Conservation (phyloP, 1,140 invertebrate species). For the Ceratitis capitata region DNA sequence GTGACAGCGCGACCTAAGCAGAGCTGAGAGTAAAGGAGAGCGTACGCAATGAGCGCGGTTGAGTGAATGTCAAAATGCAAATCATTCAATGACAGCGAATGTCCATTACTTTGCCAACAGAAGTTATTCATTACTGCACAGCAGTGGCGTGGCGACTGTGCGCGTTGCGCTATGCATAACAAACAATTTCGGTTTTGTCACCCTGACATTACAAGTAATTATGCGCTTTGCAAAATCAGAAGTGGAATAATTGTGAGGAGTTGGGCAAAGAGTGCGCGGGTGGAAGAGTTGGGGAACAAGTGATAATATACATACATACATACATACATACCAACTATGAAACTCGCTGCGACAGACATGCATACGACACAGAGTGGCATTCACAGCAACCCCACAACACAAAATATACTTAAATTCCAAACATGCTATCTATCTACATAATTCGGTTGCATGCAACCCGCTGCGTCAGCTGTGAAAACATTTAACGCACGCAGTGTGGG, state of each 20-base stretch:
- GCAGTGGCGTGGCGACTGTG: no score
- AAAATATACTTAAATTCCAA: background rate
- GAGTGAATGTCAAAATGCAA: slow-evolving; percentile 6
- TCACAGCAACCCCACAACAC: background rate
- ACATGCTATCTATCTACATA: background rate
- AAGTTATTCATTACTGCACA: background rate
- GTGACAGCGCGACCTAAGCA: background rate
- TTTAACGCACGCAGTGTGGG: background rate
- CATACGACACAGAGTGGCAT: background rate
- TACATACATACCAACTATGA: background rate
- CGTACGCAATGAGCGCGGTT: background rate
- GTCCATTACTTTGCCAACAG: background rate
- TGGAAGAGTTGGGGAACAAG: no score
- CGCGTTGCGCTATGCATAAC: background rate
- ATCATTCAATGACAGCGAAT: background rate
- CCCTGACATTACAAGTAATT: slow-evolving; percentile 47
- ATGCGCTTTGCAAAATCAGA: slow-evolving; percentile 28
- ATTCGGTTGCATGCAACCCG: slow-evolving; percentile 15
- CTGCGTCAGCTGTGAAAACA: slow-evolving; percentile 24
- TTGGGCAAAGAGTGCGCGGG: background rate
- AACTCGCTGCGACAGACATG: background rate
- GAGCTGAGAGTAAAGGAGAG: background rate
- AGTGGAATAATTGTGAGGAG: background rate
- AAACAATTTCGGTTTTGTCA: slow-evolving; percentile 47
- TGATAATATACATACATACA: no score